Conservation (phyloP, 2,888 invertebrate genomes). For the Phyto melanocephala region DNA sequence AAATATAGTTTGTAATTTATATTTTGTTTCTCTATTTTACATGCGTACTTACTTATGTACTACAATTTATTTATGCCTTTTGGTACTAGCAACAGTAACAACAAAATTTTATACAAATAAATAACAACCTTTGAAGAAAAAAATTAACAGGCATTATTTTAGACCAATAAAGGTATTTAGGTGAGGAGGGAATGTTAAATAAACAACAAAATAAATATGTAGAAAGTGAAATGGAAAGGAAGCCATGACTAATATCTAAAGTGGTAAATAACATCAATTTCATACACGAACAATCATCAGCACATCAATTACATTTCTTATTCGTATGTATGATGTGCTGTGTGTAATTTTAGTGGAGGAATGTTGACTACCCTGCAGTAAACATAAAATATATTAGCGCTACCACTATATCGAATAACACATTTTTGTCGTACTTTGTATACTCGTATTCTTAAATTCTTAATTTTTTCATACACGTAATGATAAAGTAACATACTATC, state of each 20-base stretch:
- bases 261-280: conserved; percentile 39
- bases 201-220: background rate
- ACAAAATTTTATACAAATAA: background rate
- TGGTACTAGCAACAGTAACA: background rate
- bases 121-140: background rate
- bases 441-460: no score
- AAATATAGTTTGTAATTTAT: background rate
- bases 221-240: background rate
- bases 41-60: background rate
- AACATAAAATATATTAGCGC: no score
- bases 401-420: no score
- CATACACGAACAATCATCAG: conserved; percentile 21
- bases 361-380: no score
- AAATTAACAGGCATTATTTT: background rate
- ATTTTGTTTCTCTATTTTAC: background rate
- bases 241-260: conserved; percentile 45
- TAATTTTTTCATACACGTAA: no score
- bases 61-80: background rate
- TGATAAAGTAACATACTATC: no score
- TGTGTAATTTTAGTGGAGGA: no score
- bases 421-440: no score
- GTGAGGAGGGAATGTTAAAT: background rate
- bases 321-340: background rate
- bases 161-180: background rate
- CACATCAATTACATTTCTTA: conserved; percentile 30